Evolutionary conservation across 1,140 invertebrate genomes (phyloP), one percentile per base, ranked within the genome.

Genomic region (Meloidogyne hapla): DNA sequence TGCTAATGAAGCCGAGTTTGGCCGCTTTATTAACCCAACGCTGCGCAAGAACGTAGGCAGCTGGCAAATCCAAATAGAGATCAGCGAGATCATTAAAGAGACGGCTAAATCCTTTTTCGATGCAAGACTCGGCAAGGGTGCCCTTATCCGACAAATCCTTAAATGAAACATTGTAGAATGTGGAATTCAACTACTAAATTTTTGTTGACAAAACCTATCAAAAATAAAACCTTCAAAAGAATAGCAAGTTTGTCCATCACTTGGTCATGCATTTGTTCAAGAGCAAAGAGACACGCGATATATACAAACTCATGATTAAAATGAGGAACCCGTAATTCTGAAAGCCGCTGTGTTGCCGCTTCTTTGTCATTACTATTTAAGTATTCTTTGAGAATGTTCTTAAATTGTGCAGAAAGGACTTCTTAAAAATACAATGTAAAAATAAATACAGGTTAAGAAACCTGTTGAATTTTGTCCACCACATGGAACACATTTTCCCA

Each of bases 281-380:
- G 48, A 6, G 80, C 81, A 56, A 83, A 64, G 25, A 80, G 23
- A 25, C 80, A 79, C 25, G 70, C 74, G 79, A 65, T 69, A 62
- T 83, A 81, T 18, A 80, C 81, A 61, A 81, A 76, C 23, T 81
- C 81, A 61, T 81, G 80, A 69, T 80, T 73, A 28, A 80, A 81
- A 72, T 81, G 80, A 28, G 70, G 75, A 26, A 80, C 80, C 28
- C 84, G 66, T 18, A 81, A 45, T 56, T 83, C 80, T 13, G 65
- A 25, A 18, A 81, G 26, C 13, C 80, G 80, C 23, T 40, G n/a
- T 26, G 21, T 40, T 23, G 78, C 80, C 23, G 45, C 71, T 18
- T 82, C 81, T 13, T 69, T 40, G 56, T 81, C 80, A 23, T 75
- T 81, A 62, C 77, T 80, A 23, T 71, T 45, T 9, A 81, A 42